These are phyloP conservation scores for Onychostoma macrolepis DNA, from an alignment of 2,113 vertebrate species.

Conservation along the genomic window DNA sequence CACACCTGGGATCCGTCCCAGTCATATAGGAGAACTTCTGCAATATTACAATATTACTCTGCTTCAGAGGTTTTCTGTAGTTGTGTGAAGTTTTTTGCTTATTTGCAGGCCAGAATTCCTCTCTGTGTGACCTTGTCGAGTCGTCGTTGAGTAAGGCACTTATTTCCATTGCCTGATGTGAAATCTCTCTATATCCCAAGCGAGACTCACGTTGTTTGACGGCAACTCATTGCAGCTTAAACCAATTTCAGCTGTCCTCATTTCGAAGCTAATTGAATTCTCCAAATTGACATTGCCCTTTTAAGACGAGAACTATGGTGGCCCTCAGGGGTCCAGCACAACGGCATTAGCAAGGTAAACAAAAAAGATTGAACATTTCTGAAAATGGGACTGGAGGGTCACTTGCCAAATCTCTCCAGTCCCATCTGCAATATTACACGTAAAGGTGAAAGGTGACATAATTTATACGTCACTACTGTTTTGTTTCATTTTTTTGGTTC, in stretches of 20 bases:
- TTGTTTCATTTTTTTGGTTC: background rate
- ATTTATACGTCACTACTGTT: background rate
- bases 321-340: background rate
- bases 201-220: background rate
- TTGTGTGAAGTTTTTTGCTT: constrained; percentile 8
- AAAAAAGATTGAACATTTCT: background rate
- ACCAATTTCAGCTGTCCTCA: constrained; percentile 14
- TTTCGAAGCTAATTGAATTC: constrained; percentile 29
- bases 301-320: background rate
- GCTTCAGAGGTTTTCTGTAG: constrained; percentile 1
- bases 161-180: constrained; percentile 9
- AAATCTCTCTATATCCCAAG: constrained; percentile 12
- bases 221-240: constrained; percentile 16
- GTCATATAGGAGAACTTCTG: background rate
- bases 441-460: background rate
- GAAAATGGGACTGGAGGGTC: background rate
- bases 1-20: background rate
- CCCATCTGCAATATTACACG: background rate
- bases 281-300: constrained; percentile 17
- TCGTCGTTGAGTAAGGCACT: constrained; percentile 48
- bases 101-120: background rate
- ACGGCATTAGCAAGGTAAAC: background rate
- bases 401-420: background rate
- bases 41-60: constrained; percentile 10
- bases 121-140: constrained; percentile 22